Evolutionary conservation across 53 echinoderm and acorn worm species (phyloP), one percentile per base, ranked within the genome.

Genomic region (Zoroaster sp.): DNA sequence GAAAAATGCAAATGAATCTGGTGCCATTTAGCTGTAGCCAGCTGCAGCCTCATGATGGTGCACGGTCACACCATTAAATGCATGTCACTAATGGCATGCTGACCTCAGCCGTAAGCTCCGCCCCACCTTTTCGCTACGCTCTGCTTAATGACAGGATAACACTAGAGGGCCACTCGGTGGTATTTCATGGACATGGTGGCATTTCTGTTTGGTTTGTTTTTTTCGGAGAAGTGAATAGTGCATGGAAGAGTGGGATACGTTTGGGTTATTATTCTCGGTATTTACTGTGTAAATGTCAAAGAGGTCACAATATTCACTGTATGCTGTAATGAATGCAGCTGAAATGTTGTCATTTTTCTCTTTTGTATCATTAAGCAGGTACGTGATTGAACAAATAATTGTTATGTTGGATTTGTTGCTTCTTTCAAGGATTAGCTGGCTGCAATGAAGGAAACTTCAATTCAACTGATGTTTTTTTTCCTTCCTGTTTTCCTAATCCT

Each of bases 1-100:
- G 85, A 85, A 85, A 85, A 47, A 85, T 85, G 85, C 85, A 85
- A 85, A 85, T 85, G 85, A 85, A 36, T 8, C 44, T 10, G 35
- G 49, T 30, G 46, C 35, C 85, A 70, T 49, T 71, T 44, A 10
- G 43, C 13, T 14, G 12, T 42, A 71, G 45, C n/a, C 85, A 78
- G 54, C 75, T 55, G 54, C 33, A 31, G 54, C 38, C 11, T 8
- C 63, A 21, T 28, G 10, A 59, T 28, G 21, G 63, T 25, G 63
- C 11, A 28, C 63, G 28, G 63, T 59, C 63, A 25, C 63, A 59
- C 10, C 46, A 17, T 13, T 35, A 17, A 21, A 46, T 76, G 76
- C 63, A 28, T 59, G 47, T 46, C 46, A 18, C 34, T 53, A 31
- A n/a, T 52, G 30, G 31, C 31, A 7, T 40, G n/a, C 13, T 40